Conservation (phyloP, 1,140 invertebrate genomes). For the Sipha flava region DNA sequence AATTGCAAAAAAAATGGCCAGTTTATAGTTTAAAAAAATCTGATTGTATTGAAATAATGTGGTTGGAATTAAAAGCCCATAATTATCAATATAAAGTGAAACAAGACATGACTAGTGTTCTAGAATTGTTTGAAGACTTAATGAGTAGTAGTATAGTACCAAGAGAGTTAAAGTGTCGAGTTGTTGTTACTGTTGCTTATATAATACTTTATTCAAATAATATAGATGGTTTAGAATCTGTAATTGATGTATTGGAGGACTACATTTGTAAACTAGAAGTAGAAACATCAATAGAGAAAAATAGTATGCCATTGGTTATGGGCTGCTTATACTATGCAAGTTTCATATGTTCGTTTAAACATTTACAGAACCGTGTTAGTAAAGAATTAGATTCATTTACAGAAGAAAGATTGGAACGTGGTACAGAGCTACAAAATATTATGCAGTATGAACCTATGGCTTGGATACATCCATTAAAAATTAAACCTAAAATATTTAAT, state of each 20-base stretch:
- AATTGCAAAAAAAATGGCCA: background rate
- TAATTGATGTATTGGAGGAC: background rate
- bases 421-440: constrained; percentile 5
- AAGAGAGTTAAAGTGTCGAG: background rate
- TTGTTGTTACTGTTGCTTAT: constrained; percentile 1
- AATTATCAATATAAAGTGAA: constrained; percentile 6
- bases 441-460: background rate
- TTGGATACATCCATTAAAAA: constrained; percentile 20
- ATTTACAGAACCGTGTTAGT: background rate
- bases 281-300: background rate
- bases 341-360: constrained; percentile 16
- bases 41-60: constrained; percentile 15
- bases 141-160: background rate
- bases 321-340: constrained; percentile 15
- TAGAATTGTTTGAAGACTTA: constrained; percentile 12
- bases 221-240: background rate
- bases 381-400: constrained; percentile 21
- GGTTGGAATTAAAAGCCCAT: constrained; percentile 21
- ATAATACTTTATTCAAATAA: constrained; percentile 12
- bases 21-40: background rate
- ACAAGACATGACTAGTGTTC: background rate
- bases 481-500: constrained; percentile 7
- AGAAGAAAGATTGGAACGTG: constrained; percentile 5
- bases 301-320: background rate
- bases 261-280: background rate